Evolutionary conservation across 2,797 vertebrate species (phyloP), one percentile per base, ranked within the genome.

Genomic region (Botia almorhae): DNA sequence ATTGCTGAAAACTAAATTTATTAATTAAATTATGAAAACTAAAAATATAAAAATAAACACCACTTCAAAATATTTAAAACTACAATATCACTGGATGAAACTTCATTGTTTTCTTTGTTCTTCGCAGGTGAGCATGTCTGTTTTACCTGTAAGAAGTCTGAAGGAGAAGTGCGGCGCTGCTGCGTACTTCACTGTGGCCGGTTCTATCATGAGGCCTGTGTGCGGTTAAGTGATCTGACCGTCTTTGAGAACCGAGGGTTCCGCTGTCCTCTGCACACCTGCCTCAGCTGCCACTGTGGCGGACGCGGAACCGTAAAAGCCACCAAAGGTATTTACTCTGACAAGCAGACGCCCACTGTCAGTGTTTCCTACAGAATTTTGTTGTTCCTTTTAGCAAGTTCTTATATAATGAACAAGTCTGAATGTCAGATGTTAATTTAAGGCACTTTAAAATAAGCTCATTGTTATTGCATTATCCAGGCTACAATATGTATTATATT

Each of bases 151-250:
- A 99, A 99, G 89, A 93, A 94, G 89, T 94, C 90, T 0, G 94
- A 95, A 14, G 93, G 93, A 0, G 94, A 95, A 10, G 90, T 98
- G 75, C 95, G 93, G 2, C 97, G 97, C 83, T 99, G 98, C 63
- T 93, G 94, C 0, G 96, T 97, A 4, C 93, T 93, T 0, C 94
- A 98, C 87, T 99, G 98, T 0, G 98, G 98, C 5, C 97, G 96
- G 79, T 99, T 97, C 86, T 99, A 99, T 92, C 98, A 99, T 0
- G 97, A 99, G 75, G 92, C 93, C 0, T 99, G 98, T 46, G 94
- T 95, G 74, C 93, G 94, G 69, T 94, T 94, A 83, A 96, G 90
- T 67, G 92, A 95, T 0, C 94, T 98, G 73, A 94, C 96, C 0
- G 93, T 97, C 61, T 97, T 98, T 33, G 96, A 98, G 86, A 96